Evolutionary conservation across 2,113 vertebrate genomes (phyloP), one percentile per base, ranked within the genome.

Genomic region (Pterocles burchelli): DNA sequence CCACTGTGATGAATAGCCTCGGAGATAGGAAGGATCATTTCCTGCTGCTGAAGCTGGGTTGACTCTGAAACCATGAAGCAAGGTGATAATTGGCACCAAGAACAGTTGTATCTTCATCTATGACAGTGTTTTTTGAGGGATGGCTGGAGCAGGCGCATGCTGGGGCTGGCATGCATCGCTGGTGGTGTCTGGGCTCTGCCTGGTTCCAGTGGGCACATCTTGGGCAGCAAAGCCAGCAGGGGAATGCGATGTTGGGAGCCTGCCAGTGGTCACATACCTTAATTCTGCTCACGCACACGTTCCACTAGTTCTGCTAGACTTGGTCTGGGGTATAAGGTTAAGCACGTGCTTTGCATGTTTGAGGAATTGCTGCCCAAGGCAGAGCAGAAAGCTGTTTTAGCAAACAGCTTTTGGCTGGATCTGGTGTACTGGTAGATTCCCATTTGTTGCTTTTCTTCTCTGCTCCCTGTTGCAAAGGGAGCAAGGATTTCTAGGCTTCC

Each of bases 151-250:
- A 65, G 49, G 28, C 31, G 16, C 0, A 1, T 73, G 12, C 59
- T 70, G 55, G 33, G 68, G 41, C 34, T 86, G 80, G 52, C 91
- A 54, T 43, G 24, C 31, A 7, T 45, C 38, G 7, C 31, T 58
- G 36, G 2, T 1, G 2, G 0, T 8, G 2, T 22, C 57, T 63
- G 57, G 31, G 28, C 1, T 67, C 7, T 26, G 28, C 18, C 14
- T 91, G 54, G 26, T 31, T 72, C 16, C 28, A 25, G 0, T 4
- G 18, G 46, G 24, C 31, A 8, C 4, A 0, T 59, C 36, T 29
- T 45, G 54, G 63, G 19, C 58, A 41, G 43, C 34, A 57, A 54
- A 75, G 31, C 36, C 66, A 67, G 52, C 48, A 58, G 57, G 10
- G 14, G 57, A 83, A 17, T 52, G 45, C 33, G 41, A 8, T 19